phyloP scores from a whole-genome alignment of 2,888 invertebrate species.

The Salticus scenicus region DNA sequence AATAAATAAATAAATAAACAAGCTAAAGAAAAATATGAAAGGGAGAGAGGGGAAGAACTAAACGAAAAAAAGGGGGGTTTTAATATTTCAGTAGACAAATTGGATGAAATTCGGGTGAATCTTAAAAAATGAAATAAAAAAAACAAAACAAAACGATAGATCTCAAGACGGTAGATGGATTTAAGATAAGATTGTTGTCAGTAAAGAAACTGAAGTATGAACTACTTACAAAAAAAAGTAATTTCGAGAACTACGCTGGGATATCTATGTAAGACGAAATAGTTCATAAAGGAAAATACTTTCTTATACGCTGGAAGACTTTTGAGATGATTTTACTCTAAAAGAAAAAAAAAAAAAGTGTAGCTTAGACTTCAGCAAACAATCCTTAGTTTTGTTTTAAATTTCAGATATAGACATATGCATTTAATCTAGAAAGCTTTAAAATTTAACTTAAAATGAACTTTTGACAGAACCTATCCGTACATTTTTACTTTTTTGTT shows the following conservation, averaged over 20 bases:
- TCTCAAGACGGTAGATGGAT: slow-evolving; percentile 12
- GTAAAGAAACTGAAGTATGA: slow-evolving; percentile 4
- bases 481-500: no score
- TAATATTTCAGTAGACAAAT: slow-evolving; percentile 17
- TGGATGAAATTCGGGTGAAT: slow-evolving; percentile 9
- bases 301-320: background rate
- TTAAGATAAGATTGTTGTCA: slow-evolving; percentile 9
- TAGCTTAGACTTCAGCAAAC: background rate
- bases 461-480: background rate
- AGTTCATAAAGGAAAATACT: slow-evolving; percentile 2
- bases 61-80: slow-evolving; percentile 1
- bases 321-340: background rate
- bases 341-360: background rate
- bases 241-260: background rate
- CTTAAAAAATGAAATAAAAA: slow-evolving; percentile 4
- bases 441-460: slow-evolving; percentile 1
- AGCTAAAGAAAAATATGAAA: no score
- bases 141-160: background rate
- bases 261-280: background rate
- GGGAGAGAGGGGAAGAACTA: background rate
- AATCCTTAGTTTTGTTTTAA: background rate
- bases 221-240: slow-evolving; percentile 14
- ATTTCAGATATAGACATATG: background rate
- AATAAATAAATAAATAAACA: no score
- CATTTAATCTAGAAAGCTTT: background rate